Conservation (phyloP, 2,888 invertebrate genomes). For the Ochropleura leucogaster region DNA sequence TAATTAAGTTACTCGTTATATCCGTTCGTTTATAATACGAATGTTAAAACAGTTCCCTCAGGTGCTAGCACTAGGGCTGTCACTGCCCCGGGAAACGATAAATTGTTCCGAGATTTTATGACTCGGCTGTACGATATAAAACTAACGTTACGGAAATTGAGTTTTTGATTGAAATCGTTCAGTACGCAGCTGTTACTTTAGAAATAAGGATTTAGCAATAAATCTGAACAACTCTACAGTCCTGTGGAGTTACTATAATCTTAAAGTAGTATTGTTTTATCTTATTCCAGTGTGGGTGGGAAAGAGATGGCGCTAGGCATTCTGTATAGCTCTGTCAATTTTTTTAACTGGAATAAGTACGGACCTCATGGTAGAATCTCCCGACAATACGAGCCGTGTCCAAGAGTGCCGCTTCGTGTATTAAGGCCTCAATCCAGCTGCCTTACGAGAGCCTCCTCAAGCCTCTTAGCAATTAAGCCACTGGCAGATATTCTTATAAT, state of each 20-base stretch:
- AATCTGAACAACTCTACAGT: background rate
- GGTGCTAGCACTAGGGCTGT: constrained; percentile 49
- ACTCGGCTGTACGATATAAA: constrained; percentile 20
- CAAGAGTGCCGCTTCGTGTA: no score
- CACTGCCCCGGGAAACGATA: constrained; percentile 20
- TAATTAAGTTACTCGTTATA: constrained; percentile 42
- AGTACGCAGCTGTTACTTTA: constrained; percentile 23
- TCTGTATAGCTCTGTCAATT: no score
- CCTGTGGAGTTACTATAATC: background rate
- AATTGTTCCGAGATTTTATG: constrained; percentile 40
- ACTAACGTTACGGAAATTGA: constrained; percentile 41
- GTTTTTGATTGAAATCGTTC: constrained; percentile 41
- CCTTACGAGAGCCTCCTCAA: no score
- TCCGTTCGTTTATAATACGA: constrained; percentile 28
- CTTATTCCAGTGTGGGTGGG: no score
- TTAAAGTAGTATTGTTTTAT: no score
- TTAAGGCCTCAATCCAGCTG: no score
- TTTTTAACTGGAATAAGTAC: no score
- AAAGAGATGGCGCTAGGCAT: no score
- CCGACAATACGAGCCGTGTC: no score
- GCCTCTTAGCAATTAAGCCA: no score
- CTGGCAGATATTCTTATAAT: no score
- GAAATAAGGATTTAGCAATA: constrained; percentile 14
- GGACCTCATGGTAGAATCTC: no score
- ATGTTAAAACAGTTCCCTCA: constrained; percentile 24